Percentiles rank a stretch among this genome's conserved stretches.
phyloP scores from a whole-genome alignment of 1,140 invertebrate genomes.

The Trachymyrmex cornetzi region DNA sequence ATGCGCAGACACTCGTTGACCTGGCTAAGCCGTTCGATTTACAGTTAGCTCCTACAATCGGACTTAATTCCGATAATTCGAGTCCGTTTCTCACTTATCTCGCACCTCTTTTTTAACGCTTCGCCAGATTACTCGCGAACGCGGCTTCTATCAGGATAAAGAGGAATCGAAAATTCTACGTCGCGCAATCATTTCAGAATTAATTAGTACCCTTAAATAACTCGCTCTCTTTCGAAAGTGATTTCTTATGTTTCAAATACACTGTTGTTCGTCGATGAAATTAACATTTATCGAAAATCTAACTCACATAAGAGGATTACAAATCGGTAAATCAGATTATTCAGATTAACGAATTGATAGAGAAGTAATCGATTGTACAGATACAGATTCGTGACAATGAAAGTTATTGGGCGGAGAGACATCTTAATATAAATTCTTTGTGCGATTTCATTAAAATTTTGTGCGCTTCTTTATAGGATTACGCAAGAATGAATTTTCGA shows the following conservation, averaged over 20 bases:
- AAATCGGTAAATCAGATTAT: conserved; percentile 12
- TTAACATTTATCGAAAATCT: conserved; percentile 12
- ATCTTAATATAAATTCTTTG: background rate
- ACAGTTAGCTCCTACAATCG: conserved; percentile 41
- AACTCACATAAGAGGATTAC: background rate
- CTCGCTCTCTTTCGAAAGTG: background rate
- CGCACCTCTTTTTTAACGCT: background rate
- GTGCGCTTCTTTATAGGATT: background rate
- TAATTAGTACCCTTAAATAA: background rate
- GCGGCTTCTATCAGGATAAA: conserved; percentile 34
- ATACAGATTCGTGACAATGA: conserved; percentile 4
- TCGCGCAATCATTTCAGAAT: conserved; percentile 8
- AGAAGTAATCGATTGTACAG: conserved; percentile 28
- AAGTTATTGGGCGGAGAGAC: background rate
- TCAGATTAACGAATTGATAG: background rate
- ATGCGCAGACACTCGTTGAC: conserved; percentile 80
- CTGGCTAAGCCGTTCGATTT: conserved; percentile 74
- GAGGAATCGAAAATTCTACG: conserved; percentile 56
- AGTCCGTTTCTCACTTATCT: conserved; percentile 22
- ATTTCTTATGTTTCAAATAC: conserved; percentile 6
- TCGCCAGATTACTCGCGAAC: conserved; percentile 53
- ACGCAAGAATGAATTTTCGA: conserved; percentile 50
- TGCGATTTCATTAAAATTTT: conserved; percentile 4
- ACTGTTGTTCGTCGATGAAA: conserved; percentile 11
- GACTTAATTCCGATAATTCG: conserved; percentile 28